Evolutionary conservation across 2,797 vertebrate species (phyloP).

Genomic region (Limnodromus scolopaceus): DNA sequence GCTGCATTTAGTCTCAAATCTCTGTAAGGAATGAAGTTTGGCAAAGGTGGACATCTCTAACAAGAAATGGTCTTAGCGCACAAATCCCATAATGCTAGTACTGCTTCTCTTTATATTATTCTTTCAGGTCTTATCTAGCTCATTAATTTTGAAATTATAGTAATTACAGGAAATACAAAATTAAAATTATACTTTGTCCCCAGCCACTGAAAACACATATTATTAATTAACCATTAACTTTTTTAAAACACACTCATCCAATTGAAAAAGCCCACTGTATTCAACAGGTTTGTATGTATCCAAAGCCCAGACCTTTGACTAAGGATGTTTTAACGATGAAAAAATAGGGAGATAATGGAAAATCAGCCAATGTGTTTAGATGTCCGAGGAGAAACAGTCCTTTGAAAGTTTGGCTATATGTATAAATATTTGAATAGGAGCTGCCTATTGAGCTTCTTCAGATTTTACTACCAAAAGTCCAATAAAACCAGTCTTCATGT

Average conservation of each 20-base stretch:
- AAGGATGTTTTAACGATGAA: neutral
- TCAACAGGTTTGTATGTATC: neutral
- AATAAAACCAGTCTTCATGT: neutral
- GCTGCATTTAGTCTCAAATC: neutral
- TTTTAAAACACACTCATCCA: neutral
- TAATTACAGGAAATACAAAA: neutral
- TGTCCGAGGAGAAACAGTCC: neutral
- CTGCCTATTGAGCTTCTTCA: neutral
- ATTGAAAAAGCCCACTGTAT: neutral
- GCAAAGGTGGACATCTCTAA: neutral
- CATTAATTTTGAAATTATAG: neutral
- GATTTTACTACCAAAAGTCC: neutral
- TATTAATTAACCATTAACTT: neutral
- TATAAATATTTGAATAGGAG: neutral
- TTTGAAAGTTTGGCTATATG: neutral
- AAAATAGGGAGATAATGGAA: neutral
- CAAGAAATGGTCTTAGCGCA: neutral
- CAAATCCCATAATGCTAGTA: neutral
- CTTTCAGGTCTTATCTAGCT: neutral
- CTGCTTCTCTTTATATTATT: accelerated
- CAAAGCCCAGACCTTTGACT: neutral
- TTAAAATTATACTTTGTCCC: neutral
- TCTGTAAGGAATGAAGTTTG: neutral
- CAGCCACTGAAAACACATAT: neutral
- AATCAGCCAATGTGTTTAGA: neutral